These are phyloP conservation scores for Penaeus japonicus DNA, from an alignment of 1,140 invertebrate species.

Conservation along the genomic window DNA sequence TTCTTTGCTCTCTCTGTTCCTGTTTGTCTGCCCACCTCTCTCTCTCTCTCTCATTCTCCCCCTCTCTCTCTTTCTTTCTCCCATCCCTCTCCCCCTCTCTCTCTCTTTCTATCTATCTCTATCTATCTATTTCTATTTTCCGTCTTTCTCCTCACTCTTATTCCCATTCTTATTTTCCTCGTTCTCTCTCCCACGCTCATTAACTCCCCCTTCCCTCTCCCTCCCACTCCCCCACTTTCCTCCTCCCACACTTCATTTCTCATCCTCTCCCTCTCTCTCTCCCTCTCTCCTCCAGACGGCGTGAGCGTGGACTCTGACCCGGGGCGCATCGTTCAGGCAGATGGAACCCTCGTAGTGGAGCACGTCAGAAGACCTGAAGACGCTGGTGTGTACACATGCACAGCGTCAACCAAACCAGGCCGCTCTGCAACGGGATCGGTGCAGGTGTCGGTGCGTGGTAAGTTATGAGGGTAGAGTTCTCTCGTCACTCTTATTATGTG, in stretches of 20 bases:
- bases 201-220: too few species aligned
- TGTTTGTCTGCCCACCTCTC: neutral
- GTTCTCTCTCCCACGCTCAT: too few species aligned
- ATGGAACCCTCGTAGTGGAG: constrained; percentile 63
- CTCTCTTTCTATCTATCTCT: neutral
- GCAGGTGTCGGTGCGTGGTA: neutral
- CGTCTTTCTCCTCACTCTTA: neutral
- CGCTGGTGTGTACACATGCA: constrained; percentile 57
- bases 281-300: constrained; percentile 57
- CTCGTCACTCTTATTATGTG: too few species aligned
- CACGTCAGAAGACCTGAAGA: constrained; percentile 62
- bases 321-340: constrained; percentile 61
- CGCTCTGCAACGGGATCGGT: constrained; percentile 16
- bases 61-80: neutral
- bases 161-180: too few species aligned
- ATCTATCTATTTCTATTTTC: neutral
- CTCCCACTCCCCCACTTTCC: neutral
- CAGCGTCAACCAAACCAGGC: constrained; percentile 58
- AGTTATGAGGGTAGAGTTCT: neutral
- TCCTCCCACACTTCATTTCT: neutral
- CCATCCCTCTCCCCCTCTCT: neutral
- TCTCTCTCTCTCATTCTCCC: too few species aligned
- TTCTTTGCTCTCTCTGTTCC: neutral
- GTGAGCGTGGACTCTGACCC: constrained; percentile 62
- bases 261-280: neutral